Percentiles rank a stretch among this genome's conserved stretches.
phyloP scores from a whole-genome alignment of 2,888 invertebrate genomes.

The Hedychridium roseum region DNA sequence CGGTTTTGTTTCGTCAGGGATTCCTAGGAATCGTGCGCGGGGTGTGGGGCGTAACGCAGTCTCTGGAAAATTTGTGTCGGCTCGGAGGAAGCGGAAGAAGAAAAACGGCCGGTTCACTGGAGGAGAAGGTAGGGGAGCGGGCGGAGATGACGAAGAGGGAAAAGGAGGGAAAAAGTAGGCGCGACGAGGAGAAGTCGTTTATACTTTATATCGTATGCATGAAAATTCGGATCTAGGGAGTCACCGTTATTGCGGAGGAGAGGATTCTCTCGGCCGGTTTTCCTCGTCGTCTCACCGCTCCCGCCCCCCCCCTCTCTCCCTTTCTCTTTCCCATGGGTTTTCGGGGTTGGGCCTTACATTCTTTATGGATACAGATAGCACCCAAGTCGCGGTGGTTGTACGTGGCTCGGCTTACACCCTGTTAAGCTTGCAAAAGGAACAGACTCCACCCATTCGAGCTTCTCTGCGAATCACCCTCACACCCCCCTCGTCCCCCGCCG shows the following conservation, averaged over 20 bases:
- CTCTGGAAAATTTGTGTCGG: no score
- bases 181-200: conserved; percentile 29
- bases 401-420: conserved; percentile 34
- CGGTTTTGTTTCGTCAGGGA: no score
- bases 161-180: background rate
- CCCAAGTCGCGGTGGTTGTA: conserved; percentile 28
- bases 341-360: conserved; percentile 39
- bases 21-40: no score
- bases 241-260: conserved; percentile 36
- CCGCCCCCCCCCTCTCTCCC: conserved; percentile 1
- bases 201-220: conserved; percentile 46
- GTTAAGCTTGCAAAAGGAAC: conserved; percentile 34
- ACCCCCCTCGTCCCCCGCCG: no score
- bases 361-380: conserved; percentile 52
- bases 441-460: no score
- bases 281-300: conserved; percentile 13
- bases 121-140: background rate
- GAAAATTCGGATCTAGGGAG: conserved; percentile 42
- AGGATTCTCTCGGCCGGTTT: conserved; percentile 20
- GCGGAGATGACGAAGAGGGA: background rate
- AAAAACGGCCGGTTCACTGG: no score
- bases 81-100: no score
- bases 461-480: no score
- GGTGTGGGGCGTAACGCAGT: no score
- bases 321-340: conserved; percentile 4